Percentiles rank a stretch among this genome's conserved stretches.
These are phyloP conservation scores for Papilio dardanus DNA, from an alignment of 1,140 invertebrate genomes.

Conservation along the genomic window DNA sequence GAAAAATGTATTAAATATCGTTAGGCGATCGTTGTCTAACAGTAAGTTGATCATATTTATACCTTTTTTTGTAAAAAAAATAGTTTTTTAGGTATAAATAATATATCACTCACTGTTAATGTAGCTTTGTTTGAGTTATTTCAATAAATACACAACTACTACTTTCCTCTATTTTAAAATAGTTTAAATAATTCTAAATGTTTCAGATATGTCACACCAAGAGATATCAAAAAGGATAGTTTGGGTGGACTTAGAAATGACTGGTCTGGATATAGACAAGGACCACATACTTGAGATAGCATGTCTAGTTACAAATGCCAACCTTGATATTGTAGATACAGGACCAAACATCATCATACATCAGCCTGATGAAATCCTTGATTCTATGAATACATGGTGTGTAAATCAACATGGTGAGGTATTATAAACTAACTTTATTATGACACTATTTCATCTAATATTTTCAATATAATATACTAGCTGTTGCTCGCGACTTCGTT, in stretches of 20 bases:
- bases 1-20: neutral
- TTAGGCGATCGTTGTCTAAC: neutral
- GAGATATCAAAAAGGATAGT: conserved; percentile 73
- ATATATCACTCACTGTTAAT: too few species aligned
- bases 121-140: too few species aligned
- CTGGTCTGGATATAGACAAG: conserved; percentile 88
- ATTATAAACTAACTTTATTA: conserved; percentile 45
- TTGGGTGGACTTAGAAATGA: conserved; percentile 89
- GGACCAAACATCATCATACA: conserved; percentile 92
- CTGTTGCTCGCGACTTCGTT: too few species aligned
- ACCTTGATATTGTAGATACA: conserved; percentile 91
- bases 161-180: too few species aligned
- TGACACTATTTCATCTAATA: neutral
- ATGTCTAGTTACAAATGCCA: conserved; percentile 92
- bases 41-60: neutral
- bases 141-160: too few species aligned
- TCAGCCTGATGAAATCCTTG: conserved; percentile 88
- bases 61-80: neutral
- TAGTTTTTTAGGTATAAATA: neutral
- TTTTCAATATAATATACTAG: too few species aligned
- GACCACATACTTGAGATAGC: conserved; percentile 95
- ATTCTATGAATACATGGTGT: conserved; percentile 94
- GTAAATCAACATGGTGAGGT: conserved; percentile 88
- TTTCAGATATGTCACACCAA: conserved; percentile 34
- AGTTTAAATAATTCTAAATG: too few species aligned